Evolutionary conservation across 2,113 vertebrate genomes (phyloP), one percentile per base, ranked within the genome.

Genomic region (Uropsilus gracilis): DNA sequence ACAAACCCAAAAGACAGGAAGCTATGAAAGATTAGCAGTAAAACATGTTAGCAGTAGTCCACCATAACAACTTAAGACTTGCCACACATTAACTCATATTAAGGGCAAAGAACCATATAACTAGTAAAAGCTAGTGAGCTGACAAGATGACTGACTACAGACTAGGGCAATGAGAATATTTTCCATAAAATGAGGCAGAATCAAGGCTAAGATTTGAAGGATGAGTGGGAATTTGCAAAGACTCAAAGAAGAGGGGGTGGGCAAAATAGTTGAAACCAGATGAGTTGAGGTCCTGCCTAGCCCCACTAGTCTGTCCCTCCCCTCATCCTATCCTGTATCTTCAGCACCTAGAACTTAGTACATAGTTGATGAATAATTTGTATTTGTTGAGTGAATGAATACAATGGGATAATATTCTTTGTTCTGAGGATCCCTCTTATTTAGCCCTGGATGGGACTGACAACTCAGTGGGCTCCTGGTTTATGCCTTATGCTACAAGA

Each of bases 381-480:
- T 78, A 86, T 64, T 53, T 95, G 46, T 18, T 30, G 17, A 86
- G 71, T 89, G 57, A 89, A 90, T 39, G n/a, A 90, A 92, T 75
- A 68, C 1, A 7, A 12, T 37, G 73, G 3, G 9, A 71, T 48
- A 68, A 48, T 3, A 76, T 11, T 44, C 39, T 59, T 66, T 34
- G 32, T 72, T 83, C 66, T 28, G 28, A 42, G 46, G 92, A 11
- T 42, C 30, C n/a, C 57, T 83, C 22, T 69, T 85, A 82, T 71
- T 96, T 93, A 84, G 59, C 91, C 44, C 42, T 75, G 30, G 24
- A 59, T 78, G 39, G 34, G 71, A 28, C 59, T 80, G 3, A 71
- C 24, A 73, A 53, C 39, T 37, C 48, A 75, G 24, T 77, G 73
- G 68, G 14, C 17, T 86, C 69, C 48, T 91, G 18, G 13, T 42